A percentile compares a stretch with the other conserved stretches of the same genome.
phyloP scores from a whole-genome alignment of 1,140 invertebrate genomes.

The Drosophila micromelanica region DNA sequence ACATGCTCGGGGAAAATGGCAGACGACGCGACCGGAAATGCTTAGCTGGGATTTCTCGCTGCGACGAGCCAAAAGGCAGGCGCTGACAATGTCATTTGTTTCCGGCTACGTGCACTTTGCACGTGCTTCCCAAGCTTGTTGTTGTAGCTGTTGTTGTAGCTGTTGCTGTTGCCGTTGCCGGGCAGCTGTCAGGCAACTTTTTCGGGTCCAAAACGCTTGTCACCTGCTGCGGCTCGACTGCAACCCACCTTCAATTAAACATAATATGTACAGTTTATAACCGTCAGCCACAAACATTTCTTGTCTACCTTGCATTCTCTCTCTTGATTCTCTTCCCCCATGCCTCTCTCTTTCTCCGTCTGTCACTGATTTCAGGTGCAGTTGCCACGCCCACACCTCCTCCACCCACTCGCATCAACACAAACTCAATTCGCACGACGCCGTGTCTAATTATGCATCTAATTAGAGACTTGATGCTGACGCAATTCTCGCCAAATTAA shows the following conservation, averaged over 20 bases:
- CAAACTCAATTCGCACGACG: slow-evolving; percentile 23
- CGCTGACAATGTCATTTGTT: slow-evolving; percentile 82
- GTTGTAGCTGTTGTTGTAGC: not conserved
- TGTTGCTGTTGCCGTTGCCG: not conserved
- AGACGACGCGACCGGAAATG: slow-evolving; percentile 71
- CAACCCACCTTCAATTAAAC: slow-evolving; percentile 64
- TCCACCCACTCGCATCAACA: not conserved
- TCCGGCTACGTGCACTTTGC: slow-evolving; percentile 74
- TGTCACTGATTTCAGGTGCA: not conserved
- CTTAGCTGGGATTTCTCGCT: slow-evolving; percentile 75
- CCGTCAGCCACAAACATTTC: slow-evolving; percentile 33
- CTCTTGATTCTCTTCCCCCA: no score
- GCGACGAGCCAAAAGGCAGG: slow-evolving; percentile 42
- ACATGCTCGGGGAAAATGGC: slow-evolving; percentile 31
- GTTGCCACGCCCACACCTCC: not conserved
- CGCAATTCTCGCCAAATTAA: slow-evolving; percentile 69
- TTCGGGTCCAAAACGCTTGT: slow-evolving; percentile 24
- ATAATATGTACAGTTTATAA: slow-evolving; percentile 57
- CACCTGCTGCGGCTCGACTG: slow-evolving; percentile 53
- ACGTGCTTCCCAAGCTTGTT: slow-evolving; percentile 41
- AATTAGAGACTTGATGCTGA: slow-evolving; percentile 71
- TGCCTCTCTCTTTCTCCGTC: not conserved
- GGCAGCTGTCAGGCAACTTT: slow-evolving; percentile 13
- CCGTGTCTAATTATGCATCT: slow-evolving; percentile 77
- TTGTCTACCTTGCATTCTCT: not conserved